Evolutionary conservation across 2,888 invertebrate species (phyloP).

Genomic region (Brenthis daphne): DNA sequence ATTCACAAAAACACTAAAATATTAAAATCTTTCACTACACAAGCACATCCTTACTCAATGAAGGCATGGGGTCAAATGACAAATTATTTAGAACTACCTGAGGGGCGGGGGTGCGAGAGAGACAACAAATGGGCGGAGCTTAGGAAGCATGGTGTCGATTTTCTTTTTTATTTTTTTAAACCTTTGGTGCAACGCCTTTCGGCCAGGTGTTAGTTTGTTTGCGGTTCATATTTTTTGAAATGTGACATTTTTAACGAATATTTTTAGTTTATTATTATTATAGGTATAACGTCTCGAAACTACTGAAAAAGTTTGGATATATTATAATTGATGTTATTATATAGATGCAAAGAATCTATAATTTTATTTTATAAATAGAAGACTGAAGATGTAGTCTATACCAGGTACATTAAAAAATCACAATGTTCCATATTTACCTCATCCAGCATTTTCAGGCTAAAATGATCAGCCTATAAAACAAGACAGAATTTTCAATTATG

Average conservation of each 20-base stretch:
- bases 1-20: conserved; percentile 30
- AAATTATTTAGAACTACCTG: conserved; percentile 57
- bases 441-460: no score
- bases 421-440: no score
- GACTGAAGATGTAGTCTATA: no score
- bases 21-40: conserved; percentile 29
- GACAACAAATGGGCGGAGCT: conserved; percentile 55
- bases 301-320: no score
- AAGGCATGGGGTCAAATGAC: conserved; percentile 72
- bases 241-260: conserved; percentile 2
- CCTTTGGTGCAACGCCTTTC: conserved; percentile 37
- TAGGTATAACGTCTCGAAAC: no score
- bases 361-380: no score
- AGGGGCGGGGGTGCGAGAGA: conserved; percentile 50
- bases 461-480: no score
- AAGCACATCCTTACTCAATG: conserved; percentile 64
- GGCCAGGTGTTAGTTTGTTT: conserved; percentile 42
- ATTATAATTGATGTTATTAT: no score
- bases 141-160: conserved; percentile 35
- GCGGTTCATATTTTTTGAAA: conserved; percentile 14
- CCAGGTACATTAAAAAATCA: no score
- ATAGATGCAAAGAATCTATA: no score
- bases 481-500: no score
- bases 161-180: conserved; percentile 41
- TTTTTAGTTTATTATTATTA: not conserved